Evolutionary conservation across 2,113 vertebrate genomes (phyloP).

Genomic region (Falco punctatus): DNA sequence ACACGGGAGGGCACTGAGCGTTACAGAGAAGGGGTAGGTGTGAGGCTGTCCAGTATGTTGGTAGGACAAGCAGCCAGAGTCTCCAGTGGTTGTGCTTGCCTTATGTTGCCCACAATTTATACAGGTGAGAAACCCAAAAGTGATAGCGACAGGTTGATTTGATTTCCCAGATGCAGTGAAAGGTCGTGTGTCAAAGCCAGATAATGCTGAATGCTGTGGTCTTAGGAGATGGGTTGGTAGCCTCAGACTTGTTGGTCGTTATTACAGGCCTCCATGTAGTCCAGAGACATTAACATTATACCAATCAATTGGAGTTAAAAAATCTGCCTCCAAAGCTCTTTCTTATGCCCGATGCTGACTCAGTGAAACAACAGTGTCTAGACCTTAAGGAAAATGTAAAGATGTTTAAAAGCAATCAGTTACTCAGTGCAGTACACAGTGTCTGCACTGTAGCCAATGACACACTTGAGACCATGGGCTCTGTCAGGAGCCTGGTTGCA

Average conservation of each 20-base stretch:
- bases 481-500: background rate
- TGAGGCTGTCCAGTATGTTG: background rate
- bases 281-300: background rate
- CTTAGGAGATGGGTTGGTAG: background rate
- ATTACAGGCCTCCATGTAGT: background rate
- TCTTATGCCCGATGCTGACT: background rate
- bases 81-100: background rate
- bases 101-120: background rate
- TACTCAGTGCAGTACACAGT: background rate
- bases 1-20: background rate
- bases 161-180: background rate
- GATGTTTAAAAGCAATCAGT: background rate
- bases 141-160: background rate
- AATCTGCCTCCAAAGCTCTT: background rate
- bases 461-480: accelerated
- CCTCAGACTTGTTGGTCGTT: background rate
- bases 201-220: background rate
- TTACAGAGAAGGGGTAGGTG: background rate
- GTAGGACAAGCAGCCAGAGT: background rate
- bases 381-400: background rate
- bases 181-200: background rate
- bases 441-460: background rate
- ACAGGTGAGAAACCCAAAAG: background rate
- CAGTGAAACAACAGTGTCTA: background rate
- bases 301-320: background rate